These are phyloP conservation scores for Chrysomela aeneicollis DNA, from an alignment of 2,888 invertebrate genomes.

Conservation along the genomic window DNA sequence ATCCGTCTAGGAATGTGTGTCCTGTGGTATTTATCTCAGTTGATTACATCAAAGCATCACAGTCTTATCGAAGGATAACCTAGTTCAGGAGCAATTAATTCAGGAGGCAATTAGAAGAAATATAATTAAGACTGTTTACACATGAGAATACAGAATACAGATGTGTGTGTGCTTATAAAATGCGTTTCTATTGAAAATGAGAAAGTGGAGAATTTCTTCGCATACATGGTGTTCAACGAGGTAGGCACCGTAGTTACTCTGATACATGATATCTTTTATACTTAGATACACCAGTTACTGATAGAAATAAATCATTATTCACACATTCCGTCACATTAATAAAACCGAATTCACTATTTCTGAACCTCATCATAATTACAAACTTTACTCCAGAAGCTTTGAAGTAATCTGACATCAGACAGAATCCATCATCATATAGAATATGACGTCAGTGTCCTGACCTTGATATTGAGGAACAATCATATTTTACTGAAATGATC, in stretches of 20 bases:
- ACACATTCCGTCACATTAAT: no score
- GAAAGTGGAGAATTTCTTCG: slow-evolving; percentile 11
- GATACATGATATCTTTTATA: background rate
- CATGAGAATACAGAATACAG: slow-evolving; percentile 6
- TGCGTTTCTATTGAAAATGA: slow-evolving; percentile 15
- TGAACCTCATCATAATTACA: no score
- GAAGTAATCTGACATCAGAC: no score
- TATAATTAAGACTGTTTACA: slow-evolving; percentile 18
- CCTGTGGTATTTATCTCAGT: slow-evolving; percentile 6
- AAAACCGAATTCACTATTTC: no score
- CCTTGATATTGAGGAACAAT: no score
- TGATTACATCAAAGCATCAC: background rate
- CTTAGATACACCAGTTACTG: no score
- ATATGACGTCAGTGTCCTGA: no score
- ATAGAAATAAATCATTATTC: no score
- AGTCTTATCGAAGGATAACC: slow-evolving; percentile 13
- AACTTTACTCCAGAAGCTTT: no score
- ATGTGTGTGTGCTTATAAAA: slow-evolving; percentile 1
- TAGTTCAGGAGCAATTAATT: slow-evolving; percentile 13
- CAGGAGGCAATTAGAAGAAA: slow-evolving; percentile 5
- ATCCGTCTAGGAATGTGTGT: slow-evolving; percentile 4
- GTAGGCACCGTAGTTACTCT: background rate
- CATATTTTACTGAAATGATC: no score
- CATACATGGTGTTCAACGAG: background rate
- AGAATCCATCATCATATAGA: no score